Base-by-base conservation (phyloP, 2,113 vertebrate species). In the Myrmecobius fasciatus region DNA sequence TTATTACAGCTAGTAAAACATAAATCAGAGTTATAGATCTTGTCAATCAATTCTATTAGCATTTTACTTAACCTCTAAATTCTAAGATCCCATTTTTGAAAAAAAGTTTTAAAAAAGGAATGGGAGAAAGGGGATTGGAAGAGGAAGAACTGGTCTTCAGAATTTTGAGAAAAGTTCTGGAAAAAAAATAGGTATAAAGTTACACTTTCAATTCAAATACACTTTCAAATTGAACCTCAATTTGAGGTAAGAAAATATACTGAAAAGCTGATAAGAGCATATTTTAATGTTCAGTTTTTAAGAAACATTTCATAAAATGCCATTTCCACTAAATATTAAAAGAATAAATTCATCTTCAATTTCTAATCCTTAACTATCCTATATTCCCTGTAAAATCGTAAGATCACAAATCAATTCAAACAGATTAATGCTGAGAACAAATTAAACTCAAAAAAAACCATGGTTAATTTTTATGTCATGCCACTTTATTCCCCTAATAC, bases 351-450 rank as follows among this genome's bases (percentile, higher is more conserved):
- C 24, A 89, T 46, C 53, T 88, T 22, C 24, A 91, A 3, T 3
- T 88, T 43, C 5, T 22, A 75, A n/a, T 91, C 22, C 49, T 36
- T 14, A 96, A 43, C 4, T 92, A 60, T 28, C 67, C 47, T 28
- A 2, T 20, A 94, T 94, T 4, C 89, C 52, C 89, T 12, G 91
- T 75, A 75, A 75, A 67, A 67, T 67, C 31, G n/a, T 95, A 94
- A 96, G 93, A n/a, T 56, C 56, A 95, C 56, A 31, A 26, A 93
- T 92, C 89, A 96, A 51, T 83, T 95, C 53, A 91, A 53, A 97
- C 0, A 95, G 89, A 4, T 91, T 46, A 93, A 96, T 92, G 94
- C 83, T 94, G 14, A 56, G 9, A 48, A 89, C 52, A 92, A 94
- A 95, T 47, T 36, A 96, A 93, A 88, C n/a, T 36, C 49, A 8